Evolutionary conservation across 2,888 invertebrate genomes (phyloP).

Genomic region (Abrostola triplasia): DNA sequence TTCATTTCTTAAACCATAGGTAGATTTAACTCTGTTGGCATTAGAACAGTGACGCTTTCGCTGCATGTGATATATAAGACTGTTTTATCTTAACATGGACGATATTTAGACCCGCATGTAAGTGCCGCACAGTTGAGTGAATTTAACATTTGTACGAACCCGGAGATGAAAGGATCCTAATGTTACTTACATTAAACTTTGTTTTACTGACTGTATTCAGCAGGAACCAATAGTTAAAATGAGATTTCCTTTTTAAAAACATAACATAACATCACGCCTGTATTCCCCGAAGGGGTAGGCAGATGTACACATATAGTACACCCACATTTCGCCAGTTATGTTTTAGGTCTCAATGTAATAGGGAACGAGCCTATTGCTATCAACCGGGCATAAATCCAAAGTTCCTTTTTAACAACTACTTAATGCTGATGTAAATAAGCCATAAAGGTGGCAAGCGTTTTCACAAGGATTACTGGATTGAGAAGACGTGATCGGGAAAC

Average conservation of each 20-base stretch:
- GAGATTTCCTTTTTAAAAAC: not conserved
- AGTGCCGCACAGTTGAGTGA: constrained; percentile 14
- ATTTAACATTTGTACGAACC: not conserved
- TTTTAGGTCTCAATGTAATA: too few species aligned
- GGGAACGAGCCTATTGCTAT: too few species aligned
- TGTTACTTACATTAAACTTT: not conserved
- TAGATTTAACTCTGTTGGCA: too few species aligned
- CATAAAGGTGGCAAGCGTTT: constrained; percentile 13
- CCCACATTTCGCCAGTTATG: too few species aligned
- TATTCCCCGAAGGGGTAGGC: too few species aligned
- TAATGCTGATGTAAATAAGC: constrained; percentile 1
- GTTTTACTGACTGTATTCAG: too few species aligned
- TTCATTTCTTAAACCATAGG: too few species aligned
- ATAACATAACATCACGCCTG: too few species aligned
- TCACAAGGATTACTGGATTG: constrained; percentile 28
- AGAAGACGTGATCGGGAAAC: constrained; percentile 27
- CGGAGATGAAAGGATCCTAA: not conserved
- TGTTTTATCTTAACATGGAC: not conserved
- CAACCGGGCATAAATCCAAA: too few species aligned
- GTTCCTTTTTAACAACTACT: not conserved
- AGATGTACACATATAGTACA: too few species aligned
- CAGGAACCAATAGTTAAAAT: not conserved
- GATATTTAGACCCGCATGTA: not conserved
- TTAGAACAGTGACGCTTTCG: too few species aligned
- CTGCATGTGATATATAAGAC: not conserved